A percentile compares a stretch with the other conserved stretches of the same genome.
Conservation (phyloP, 2,888 invertebrate genomes). For the Hetaerina titia region DNA sequence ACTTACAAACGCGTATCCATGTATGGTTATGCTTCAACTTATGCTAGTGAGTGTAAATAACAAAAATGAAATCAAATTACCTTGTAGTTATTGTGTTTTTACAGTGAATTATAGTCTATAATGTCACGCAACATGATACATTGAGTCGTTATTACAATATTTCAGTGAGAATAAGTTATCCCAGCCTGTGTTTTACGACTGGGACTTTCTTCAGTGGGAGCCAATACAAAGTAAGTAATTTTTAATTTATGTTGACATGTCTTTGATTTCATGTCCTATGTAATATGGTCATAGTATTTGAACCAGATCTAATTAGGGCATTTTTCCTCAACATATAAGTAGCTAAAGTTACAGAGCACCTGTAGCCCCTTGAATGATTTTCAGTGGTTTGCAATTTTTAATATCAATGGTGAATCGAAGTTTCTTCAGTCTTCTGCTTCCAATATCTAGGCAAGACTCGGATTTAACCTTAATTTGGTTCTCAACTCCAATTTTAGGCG, state of each 20-base stretch:
- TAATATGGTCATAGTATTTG: no score
- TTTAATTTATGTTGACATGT: neutral
- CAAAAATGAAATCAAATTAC: neutral
- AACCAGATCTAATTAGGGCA: no score
- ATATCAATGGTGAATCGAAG: no score
- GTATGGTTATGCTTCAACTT: slow-evolving; percentile 41
- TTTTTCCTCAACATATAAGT: no score
- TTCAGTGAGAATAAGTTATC: slow-evolving; percentile 50
- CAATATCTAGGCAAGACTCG: no score
- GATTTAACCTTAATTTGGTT: no score
- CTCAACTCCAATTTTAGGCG: no score
- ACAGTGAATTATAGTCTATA: neutral
- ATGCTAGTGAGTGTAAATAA: neutral
- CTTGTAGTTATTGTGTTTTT: neutral
- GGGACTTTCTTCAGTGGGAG: slow-evolving; percentile 5
- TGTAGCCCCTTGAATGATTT: no score
- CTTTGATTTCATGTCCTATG: neutral
- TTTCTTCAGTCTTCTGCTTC: no score
- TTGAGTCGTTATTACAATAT: neutral
- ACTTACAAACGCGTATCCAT: slow-evolving; percentile 56
- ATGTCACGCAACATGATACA: neutral
- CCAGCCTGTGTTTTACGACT: slow-evolving; percentile 30
- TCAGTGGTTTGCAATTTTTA: no score
- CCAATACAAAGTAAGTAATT: neutral
- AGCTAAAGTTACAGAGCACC: no score